Conservation (phyloP, 2,113 vertebrate genomes). For the Limnothrissa miodon region DNA sequence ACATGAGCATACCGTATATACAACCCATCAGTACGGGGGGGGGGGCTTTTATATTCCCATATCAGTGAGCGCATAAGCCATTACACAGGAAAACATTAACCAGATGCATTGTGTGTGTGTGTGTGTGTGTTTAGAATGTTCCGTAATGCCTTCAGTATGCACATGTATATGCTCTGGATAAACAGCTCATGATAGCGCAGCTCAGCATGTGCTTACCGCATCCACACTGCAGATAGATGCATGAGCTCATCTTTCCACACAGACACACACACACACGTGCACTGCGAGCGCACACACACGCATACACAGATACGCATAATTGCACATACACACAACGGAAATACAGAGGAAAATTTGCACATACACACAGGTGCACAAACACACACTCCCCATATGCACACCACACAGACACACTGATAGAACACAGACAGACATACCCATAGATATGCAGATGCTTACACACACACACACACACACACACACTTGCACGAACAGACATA, state of each 20-base stretch:
- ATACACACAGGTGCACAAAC: neutral
- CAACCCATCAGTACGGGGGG: neutral
- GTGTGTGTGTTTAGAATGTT: conserved; percentile 25
- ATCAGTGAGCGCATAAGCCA: neutral
- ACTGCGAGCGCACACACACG: neutral
- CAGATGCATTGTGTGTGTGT: neutral
- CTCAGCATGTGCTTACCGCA: conserved; percentile 13
- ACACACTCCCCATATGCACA: neutral
- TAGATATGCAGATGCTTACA: too few species aligned
- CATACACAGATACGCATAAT: neutral
- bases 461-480: too few species aligned
- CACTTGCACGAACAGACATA: too few species aligned
- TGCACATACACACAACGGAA: neutral
- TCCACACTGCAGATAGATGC: neutral
- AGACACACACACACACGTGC: neutral
- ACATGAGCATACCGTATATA: neutral
- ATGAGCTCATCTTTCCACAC: conserved; percentile 12
- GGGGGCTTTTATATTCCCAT: neutral
- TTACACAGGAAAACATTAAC: conserved; percentile 6
- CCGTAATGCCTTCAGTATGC: conserved; percentile 38
- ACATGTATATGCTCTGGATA: conserved; percentile 41
- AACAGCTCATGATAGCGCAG: conserved; percentile 23
- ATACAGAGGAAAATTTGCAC: neutral
- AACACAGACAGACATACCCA: neutral
- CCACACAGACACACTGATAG: neutral